Conservation (phyloP, 1,140 invertebrate genomes). For the Drosophila nigrodunni region DNA sequence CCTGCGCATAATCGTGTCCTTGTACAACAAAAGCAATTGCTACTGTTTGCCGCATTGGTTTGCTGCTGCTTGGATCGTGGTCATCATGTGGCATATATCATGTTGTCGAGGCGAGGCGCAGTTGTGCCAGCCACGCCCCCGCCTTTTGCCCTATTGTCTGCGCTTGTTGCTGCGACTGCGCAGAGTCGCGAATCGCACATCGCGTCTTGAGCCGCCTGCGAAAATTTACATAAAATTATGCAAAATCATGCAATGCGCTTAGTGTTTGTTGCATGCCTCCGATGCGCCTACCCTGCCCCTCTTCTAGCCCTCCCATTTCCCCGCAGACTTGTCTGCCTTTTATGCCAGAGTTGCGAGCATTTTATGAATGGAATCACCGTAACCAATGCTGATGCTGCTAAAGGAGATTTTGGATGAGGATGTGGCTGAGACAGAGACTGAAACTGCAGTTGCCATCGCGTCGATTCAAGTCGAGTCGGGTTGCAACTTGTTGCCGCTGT, state of each 20-base stretch:
- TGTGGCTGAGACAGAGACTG: conserved; percentile 21
- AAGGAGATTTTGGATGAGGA: conserved; percentile 9
- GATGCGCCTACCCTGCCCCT: background rate
- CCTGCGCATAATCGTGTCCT: conserved; percentile 74
- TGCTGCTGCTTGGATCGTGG: conserved; percentile 35
- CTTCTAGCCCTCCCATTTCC: background rate
- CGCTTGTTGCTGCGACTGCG: conserved; percentile 32
- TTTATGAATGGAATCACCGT: conserved; percentile 77
- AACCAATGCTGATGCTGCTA: conserved; percentile 8
- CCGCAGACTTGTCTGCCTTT: conserved; percentile 29
- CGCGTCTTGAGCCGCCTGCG: conserved; percentile 52
- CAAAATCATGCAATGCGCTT: conserved; percentile 84
- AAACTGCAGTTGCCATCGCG: conserved; percentile 7
- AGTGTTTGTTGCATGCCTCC: conserved; percentile 68
- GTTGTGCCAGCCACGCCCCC: conserved; percentile 66
- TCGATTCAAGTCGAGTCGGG: conserved; percentile 17
- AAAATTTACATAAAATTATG: conserved; percentile 84
- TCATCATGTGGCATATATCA: conserved; percentile 82
- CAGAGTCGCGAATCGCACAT: conserved; percentile 35
- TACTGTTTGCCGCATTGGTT: conserved; percentile 77
- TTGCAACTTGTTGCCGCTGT: conserved; percentile 80
- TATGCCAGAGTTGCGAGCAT: conserved; percentile 59
- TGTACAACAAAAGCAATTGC: conserved; percentile 84
- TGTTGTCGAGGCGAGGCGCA: conserved; percentile 56
- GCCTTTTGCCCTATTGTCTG: conserved; percentile 26